Conservation (phyloP, 1,140 invertebrate genomes). For the Maniola jurtina region DNA sequence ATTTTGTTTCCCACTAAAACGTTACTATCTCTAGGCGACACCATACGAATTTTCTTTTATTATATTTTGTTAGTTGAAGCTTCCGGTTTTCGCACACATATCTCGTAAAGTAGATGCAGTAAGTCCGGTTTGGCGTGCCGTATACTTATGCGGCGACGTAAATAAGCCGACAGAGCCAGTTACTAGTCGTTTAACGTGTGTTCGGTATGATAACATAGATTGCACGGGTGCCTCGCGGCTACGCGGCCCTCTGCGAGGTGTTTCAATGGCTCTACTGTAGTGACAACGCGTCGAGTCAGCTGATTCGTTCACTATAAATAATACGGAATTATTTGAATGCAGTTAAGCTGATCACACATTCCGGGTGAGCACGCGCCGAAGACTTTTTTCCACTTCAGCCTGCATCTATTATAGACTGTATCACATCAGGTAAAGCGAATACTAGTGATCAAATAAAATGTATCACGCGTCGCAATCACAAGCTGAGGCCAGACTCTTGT, state of each 20-base stretch:
- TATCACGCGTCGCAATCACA: too few relatives aligned
- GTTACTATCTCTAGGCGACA: too few relatives aligned
- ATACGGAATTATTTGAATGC: slow-evolving; percentile 65
- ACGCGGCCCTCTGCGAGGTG: slow-evolving; percentile 17
- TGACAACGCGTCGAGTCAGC: slow-evolving; percentile 45
- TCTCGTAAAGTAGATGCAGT: neutral
- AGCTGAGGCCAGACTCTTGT: too few relatives aligned
- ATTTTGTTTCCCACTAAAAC: neutral
- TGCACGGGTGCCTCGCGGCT: slow-evolving; percentile 6
- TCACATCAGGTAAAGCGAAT: too few relatives aligned
- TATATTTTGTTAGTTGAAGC: neutral
- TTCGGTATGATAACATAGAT: slow-evolving; percentile 33
- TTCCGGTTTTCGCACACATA: slow-evolving; percentile 1
- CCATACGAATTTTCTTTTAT: neutral
- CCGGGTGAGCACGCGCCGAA: too few relatives aligned
- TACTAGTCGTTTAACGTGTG: slow-evolving; percentile 41
- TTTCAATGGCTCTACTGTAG: slow-evolving; percentile 31
- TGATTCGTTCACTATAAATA: slow-evolving; percentile 74
- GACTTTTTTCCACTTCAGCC: too few relatives aligned
- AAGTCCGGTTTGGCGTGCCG: slow-evolving; percentile 27
- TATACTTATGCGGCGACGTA: slow-evolving; percentile 41
- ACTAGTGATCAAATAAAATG: too few relatives aligned
- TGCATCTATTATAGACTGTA: too few relatives aligned
- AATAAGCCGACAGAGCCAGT: slow-evolving; percentile 49
- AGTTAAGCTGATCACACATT: slow-evolving; percentile 21